A percentile compares a stretch with the other conserved stretches of the same genome.
These are phyloP conservation scores for Zygothrica quintamaculata DNA, from an alignment of 2,888 invertebrate genomes.

Conservation along the genomic window DNA sequence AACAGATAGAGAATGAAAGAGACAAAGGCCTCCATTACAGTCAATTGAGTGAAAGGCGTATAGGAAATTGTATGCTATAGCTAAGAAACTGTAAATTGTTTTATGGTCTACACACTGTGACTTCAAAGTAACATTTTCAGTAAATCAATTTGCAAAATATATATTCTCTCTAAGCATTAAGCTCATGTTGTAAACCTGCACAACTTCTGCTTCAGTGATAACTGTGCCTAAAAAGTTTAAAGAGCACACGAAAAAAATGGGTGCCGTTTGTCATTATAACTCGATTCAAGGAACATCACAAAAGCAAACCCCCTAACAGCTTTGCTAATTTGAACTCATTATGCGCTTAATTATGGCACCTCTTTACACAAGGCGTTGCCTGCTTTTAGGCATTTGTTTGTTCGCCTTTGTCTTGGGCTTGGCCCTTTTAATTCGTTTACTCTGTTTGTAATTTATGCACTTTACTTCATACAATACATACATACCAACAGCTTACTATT, in stretches of 20 bases:
- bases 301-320: constrained; percentile 26
- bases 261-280: constrained; percentile 61
- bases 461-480: too few relatives aligned
- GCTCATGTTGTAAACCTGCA: constrained; percentile 41
- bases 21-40: constrained; percentile 45
- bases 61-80: background rate
- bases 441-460: constrained; percentile 56
- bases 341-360: constrained; percentile 60
- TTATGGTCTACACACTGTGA: constrained; percentile 20
- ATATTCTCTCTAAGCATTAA: constrained; percentile 56
- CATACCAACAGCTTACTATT: background rate
- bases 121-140: constrained; percentile 67
- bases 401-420: constrained; percentile 9
- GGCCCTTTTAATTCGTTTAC: background rate
- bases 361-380: constrained; percentile 39
- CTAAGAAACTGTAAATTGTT: constrained; percentile 25
- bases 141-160: constrained; percentile 76
- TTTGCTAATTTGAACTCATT: constrained; percentile 67
- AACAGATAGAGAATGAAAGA: constrained; percentile 1
- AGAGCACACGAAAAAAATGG: constrained; percentile 14
- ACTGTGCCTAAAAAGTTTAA: constrained; percentile 19
- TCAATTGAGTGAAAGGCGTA: constrained; percentile 50
- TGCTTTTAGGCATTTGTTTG: constrained; percentile 37
- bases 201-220: too few relatives aligned
- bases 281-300: constrained; percentile 52